Evolutionary conservation across 2,113 vertebrate genomes (phyloP), one percentile per base, ranked within the genome.

Genomic region (Alethe diademata): DNA sequence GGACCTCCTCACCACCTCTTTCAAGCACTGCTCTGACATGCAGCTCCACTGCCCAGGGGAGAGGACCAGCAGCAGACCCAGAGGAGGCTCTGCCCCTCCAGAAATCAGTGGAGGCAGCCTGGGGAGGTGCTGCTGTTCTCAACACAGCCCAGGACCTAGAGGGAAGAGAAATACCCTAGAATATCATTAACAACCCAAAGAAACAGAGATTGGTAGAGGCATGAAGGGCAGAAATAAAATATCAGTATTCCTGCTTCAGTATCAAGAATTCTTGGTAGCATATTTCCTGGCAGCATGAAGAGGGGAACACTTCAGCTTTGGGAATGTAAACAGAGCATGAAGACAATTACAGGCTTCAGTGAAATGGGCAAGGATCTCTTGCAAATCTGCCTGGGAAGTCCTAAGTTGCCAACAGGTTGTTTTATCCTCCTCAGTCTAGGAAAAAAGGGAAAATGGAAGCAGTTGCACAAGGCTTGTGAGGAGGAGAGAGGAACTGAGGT

Each of bases 81-180:
- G 61, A 85, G 9, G n/a, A 92, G 24, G 15, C 22, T 91, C 51
- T 79, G 47, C 9, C 19, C 22, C 65, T 22, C 42, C n/a, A 38
- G 31, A 12, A 26, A 29, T n/a, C 0, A 2, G 0, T 0, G 2
- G 73, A 74, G 54, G 28, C 42, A 86, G 47, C 48, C 43, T 43
- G 53, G n/a, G 82, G 70, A 56, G 20, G 11, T 62, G 51, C 24
- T 65, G 58, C 5, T 65, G 40, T 24, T 42, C 51, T 35, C 25
- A 69, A 56, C 69, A 57, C 19, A 72, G 36, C 45, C 1, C 15
- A 74, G 73, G 66, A 28, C 23, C 31, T 20, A 43, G 12, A 56
- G 22, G 22, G 57, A 79, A 61, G 40, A 75, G 14, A 82, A 86
- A 48, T 22, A 74, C 9, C 38, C 20, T 2, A 0, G 42, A 36